A percentile compares a stretch with the other conserved stretches of the same genome.
Evolutionary conservation across 1,140 invertebrate species (phyloP).

Genomic region (Drosophila mauritiana): DNA sequence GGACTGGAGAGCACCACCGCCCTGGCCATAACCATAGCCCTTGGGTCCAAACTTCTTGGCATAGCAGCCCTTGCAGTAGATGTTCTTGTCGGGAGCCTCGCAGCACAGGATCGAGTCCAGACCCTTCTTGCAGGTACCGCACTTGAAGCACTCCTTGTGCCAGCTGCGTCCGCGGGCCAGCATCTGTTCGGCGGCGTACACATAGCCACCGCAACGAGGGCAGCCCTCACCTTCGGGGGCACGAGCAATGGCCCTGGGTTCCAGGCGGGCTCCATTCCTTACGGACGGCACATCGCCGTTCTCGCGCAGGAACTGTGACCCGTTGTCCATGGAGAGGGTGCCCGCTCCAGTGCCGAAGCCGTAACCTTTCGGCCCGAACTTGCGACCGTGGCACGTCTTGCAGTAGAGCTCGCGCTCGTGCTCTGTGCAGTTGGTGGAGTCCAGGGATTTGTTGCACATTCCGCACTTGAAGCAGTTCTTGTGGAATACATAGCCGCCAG

Average conservation of each 20-base stretch:
- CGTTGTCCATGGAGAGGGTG: conserved; percentile 97
- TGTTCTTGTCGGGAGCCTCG: conserved; percentile 97
- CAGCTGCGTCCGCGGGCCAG: conserved; percentile 95
- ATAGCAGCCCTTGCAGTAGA: conserved; percentile 99
- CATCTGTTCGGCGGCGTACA: conserved; percentile 97
- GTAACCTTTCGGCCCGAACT: conserved; percentile 98
- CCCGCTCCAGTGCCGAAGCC: conserved; percentile 99
- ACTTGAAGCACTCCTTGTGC: conserved; percentile 98
- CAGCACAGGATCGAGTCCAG: conserved; percentile 98
- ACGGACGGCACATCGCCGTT: conserved; percentile 52
- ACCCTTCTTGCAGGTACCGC: conserved; percentile 95
- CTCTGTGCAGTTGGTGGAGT: conserved; percentile 98
- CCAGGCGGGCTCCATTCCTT: conserved; percentile 85
- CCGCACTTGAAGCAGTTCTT: conserved; percentile 99
- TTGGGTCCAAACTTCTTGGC: conserved; percentile 97
- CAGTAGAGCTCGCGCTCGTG: conserved; percentile 98
- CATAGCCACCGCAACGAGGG: conserved; percentile 95
- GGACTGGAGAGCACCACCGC: conserved; percentile 95
- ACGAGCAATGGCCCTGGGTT: conserved; percentile 91
- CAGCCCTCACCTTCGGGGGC: conserved; percentile 94
- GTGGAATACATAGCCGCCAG: conserved; percentile 99
- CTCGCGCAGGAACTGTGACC: conserved; percentile 90
- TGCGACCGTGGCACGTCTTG: conserved; percentile 98
- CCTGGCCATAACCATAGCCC: conserved; percentile 96
- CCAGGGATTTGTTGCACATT: conserved; percentile 98